Evolutionary conservation across 2,113 vertebrate species (phyloP).

Genomic region (Columba janthina): DNA sequence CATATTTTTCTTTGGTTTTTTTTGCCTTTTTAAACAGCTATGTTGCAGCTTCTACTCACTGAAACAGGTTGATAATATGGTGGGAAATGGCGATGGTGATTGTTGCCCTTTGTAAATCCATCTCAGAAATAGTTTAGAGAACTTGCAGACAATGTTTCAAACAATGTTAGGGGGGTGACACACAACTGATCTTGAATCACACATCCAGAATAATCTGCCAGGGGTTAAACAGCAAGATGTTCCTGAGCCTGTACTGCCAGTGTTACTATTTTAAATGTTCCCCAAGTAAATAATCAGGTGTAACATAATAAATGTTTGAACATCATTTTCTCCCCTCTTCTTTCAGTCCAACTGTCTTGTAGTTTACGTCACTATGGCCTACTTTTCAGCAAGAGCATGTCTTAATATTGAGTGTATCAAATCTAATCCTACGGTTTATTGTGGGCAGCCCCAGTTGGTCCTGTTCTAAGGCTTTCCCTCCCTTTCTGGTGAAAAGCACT

Average conservation of each 20-base stretch:
- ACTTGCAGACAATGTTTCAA: neutral
- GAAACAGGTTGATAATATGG: neutral
- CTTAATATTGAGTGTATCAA: conserved; percentile 80
- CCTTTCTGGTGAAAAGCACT: conserved; percentile 67
- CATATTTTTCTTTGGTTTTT: neutral
- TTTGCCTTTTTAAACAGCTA: neutral
- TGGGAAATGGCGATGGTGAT: neutral
- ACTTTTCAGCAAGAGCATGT: conserved; percentile 72
- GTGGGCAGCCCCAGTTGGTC: conserved; percentile 72
- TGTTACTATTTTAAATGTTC: conserved; percentile 2
- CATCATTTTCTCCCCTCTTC: conserved; percentile 10
- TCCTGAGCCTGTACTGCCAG: neutral
- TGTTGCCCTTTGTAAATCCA: neutral
- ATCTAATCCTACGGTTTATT: conserved; percentile 79
- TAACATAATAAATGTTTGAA: conserved; percentile 78
- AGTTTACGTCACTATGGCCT: conserved; percentile 46
- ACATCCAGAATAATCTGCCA: neutral
- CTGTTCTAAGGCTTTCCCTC: conserved; percentile 64
- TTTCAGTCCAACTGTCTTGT: conserved; percentile 50
- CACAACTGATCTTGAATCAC: neutral
- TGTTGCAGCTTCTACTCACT: neutral
- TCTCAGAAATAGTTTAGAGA: neutral
- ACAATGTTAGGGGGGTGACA: neutral
- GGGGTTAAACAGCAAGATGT: neutral
- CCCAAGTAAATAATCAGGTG: conserved; percentile 74